Percentiles rank a stretch among this genome's conserved stretches.
phyloP scores from a whole-genome alignment of 2,113 vertebrate species.

The Tenebrosternarchus preto region DNA sequence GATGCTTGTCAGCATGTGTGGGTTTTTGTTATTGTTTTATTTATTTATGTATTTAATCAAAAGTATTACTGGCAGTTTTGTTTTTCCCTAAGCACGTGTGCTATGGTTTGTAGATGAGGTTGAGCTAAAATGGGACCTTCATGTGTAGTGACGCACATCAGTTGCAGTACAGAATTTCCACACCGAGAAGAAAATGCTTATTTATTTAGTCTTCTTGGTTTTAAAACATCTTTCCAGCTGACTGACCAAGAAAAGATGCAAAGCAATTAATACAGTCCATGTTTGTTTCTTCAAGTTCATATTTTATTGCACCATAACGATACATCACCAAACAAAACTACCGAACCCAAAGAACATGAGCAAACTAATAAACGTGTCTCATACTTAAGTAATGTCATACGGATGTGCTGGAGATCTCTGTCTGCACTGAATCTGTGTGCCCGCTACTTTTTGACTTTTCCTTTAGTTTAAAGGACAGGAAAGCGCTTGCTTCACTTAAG shows the following conservation, averaged over 20 bases:
- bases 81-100: background rate
- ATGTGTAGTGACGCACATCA: conserved; percentile 63
- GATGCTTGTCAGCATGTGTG: background rate
- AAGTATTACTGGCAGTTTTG: background rate
- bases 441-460: background rate
- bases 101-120: conserved; percentile 38
- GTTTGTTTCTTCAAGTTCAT: too few species aligned
- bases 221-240: conserved; percentile 13
- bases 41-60: too few species aligned
- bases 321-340: too few species aligned
- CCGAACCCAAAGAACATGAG: background rate
- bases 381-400: too few species aligned
- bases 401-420: background rate
- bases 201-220: conserved; percentile 56
- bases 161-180: conserved; percentile 58
- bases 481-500: background rate
- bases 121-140: conserved; percentile 59
- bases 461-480: conserved; percentile 6
- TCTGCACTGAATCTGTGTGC: background rate
- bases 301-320: too few species aligned
- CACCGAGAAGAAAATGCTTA: conserved; percentile 65
- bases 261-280: background rate
- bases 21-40: too few species aligned
- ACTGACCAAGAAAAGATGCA: background rate
- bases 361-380: too few species aligned